Conservation (phyloP, 2,113 vertebrate species). For the Ailuropoda melanoleuca region DNA sequence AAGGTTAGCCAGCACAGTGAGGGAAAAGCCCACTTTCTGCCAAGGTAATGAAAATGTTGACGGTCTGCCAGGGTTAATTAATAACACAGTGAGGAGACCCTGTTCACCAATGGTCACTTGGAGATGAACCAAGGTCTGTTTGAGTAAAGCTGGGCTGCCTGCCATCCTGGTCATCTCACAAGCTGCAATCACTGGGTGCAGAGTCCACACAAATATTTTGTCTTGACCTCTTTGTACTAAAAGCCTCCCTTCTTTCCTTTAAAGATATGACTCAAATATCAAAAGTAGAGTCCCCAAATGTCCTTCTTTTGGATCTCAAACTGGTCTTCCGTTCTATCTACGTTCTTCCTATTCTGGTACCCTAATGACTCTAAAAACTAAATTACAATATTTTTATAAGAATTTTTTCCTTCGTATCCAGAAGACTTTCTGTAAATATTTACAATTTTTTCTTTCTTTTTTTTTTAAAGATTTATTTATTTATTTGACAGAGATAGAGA, state of each 20-base stretch:
- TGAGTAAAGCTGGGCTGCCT: conserved; percentile 33
- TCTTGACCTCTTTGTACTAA: not conserved
- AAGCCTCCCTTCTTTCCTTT: not conserved
- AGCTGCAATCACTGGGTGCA: not conserved
- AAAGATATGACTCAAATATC: not conserved
- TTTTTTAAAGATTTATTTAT: no score
- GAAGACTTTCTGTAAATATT: not conserved
- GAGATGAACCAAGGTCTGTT: conserved; percentile 70
- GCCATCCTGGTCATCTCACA: conserved; percentile 3
- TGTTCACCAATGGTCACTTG: conserved; percentile 65
- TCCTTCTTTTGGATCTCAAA: not conserved
- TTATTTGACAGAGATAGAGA: no score
- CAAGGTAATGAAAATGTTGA: conserved; percentile 82
- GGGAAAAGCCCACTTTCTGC: conserved; percentile 73
- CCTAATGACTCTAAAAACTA: not conserved
- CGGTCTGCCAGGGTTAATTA: conserved; percentile 77
- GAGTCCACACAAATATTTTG: conserved; percentile 42
- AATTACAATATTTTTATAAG: not conserved
- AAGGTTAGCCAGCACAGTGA: conserved; percentile 68
- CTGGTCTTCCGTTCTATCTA: not conserved
- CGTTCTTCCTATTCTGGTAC: not conserved
- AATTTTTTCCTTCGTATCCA: not conserved
- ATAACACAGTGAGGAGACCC: conserved; percentile 76
- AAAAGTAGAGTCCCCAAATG: not conserved
- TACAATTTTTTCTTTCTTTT: conserved; percentile 1